Percentiles rank a stretch among this genome's conserved stretches.
phyloP scores from a whole-genome alignment of 1,140 invertebrate species.

The Drosophila nannoptera region DNA sequence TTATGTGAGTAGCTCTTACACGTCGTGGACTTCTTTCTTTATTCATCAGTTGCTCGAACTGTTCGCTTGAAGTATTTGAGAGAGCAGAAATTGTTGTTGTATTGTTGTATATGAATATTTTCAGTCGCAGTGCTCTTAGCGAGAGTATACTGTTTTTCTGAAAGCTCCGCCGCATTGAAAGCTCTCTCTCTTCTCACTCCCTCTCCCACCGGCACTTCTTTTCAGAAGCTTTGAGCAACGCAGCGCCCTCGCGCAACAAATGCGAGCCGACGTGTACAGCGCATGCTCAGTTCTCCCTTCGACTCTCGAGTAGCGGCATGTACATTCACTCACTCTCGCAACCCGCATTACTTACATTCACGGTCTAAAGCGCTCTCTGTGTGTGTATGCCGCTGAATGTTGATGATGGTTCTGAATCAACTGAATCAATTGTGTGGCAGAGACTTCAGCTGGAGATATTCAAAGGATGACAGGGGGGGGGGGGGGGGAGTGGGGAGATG shows the following conservation, averaged over 20 bases:
- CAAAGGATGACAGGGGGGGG: too few species aligned
- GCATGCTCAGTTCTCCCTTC: conserved; percentile 20
- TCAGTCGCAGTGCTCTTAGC: too few species aligned
- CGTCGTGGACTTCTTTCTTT: too few species aligned
- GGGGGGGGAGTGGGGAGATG: too few species aligned
- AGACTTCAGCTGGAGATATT: background rate
- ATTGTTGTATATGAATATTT: too few species aligned
- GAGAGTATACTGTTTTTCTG: too few species aligned
- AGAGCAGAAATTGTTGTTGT: too few species aligned
- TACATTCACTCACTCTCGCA: background rate
- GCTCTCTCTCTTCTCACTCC: too few species aligned
- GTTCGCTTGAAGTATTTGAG: too few species aligned
- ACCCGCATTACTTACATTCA: conserved; percentile 17
- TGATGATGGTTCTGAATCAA: too few species aligned
- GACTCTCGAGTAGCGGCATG: background rate
- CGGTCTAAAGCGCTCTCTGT: background rate
- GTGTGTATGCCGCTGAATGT: conserved; percentile 1
- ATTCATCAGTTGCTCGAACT: too few species aligned
- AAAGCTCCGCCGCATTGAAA: too few species aligned
- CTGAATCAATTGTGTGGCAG: background rate
- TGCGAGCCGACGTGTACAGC: background rate
- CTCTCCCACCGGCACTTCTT: background rate
- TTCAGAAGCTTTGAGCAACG: background rate
- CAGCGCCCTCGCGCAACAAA: conserved; percentile 14
- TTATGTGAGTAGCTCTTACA: conserved; percentile 32